Percentiles rank a stretch among this genome's conserved stretches.
Conservation (phyloP, 1,140 invertebrate genomes). For the Neomicropteryx cornuta region DNA sequence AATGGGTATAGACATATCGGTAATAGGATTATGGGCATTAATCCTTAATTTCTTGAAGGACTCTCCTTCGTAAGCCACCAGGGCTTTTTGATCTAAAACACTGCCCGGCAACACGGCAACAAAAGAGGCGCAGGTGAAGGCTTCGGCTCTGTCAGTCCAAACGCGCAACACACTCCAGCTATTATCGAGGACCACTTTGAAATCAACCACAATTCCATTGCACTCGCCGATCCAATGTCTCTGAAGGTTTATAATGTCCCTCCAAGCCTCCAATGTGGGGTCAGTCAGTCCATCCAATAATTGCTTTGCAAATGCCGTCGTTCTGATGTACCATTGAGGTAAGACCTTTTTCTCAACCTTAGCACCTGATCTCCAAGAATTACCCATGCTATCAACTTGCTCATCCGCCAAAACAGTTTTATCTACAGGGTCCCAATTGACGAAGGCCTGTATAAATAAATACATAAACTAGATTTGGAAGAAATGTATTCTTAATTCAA, state of each 20-base stretch:
- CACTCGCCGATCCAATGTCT: constrained; percentile 94
- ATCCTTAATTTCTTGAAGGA: constrained; percentile 30
- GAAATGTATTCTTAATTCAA: too few relatives aligned
- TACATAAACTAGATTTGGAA: too few relatives aligned
- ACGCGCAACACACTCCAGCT: constrained; percentile 42
- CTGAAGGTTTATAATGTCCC: constrained; percentile 83
- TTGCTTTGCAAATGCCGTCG: constrained; percentile 79
- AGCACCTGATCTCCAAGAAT: constrained; percentile 94
- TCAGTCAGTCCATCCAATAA: constrained; percentile 62
- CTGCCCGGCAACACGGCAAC: constrained; percentile 43
- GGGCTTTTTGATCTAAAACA: constrained; percentile 35
- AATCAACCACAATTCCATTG: constrained; percentile 66
- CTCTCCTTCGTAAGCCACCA: constrained; percentile 10
- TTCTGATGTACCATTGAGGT: constrained; percentile 93
- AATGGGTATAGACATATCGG: constrained; percentile 52
- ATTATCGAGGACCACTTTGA: constrained; percentile 46
- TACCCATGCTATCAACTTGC: constrained; percentile 87
- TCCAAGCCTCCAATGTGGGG: constrained; percentile 60
- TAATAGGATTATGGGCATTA: constrained; percentile 66
- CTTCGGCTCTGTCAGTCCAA: constrained; percentile 72
- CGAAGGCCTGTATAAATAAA: constrained; percentile 50
- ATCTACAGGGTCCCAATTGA: constrained; percentile 99
- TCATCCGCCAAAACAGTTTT: constrained; percentile 96
- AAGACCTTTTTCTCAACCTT: constrained; percentile 83
- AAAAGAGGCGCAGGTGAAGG: constrained; percentile 56